These are phyloP conservation scores for Hemichromis elongatus DNA, from an alignment of 2,113 vertebrate species.

Conservation along the genomic window DNA sequence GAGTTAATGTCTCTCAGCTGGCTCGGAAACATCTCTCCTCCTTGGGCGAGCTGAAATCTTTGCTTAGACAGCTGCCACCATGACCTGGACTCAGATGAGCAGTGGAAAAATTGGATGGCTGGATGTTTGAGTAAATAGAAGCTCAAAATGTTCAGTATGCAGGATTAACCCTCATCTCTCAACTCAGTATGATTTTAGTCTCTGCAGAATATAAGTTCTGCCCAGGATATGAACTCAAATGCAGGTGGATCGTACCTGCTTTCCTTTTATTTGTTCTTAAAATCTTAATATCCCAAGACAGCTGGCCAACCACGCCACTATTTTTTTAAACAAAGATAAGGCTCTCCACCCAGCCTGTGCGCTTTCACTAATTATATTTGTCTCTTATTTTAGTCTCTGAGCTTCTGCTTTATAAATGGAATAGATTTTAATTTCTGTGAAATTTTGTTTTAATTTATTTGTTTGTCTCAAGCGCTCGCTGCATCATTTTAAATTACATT, in stretches of 20 bases:
- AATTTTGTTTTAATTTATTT: not conserved
- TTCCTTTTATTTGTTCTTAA: not conserved
- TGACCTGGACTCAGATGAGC: not conserved
- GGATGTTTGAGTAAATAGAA: not conserved
- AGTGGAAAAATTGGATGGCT: not conserved
- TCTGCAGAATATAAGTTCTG: not conserved
- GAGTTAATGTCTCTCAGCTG: not conserved
- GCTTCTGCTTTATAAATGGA: not conserved
- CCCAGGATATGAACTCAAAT: not conserved
- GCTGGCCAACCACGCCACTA: not conserved
- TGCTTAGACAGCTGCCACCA: not conserved
- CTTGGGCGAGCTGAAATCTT: not conserved
- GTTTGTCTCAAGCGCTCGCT: not conserved
- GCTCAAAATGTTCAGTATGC: not conserved
- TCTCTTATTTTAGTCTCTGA: not conserved
- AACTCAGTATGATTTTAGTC: not conserved
- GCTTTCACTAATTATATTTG: not conserved
- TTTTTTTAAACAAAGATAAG: not conserved
- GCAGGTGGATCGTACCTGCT: not conserved
- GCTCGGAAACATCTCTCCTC: not conserved
- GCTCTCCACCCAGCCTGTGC: not conserved
- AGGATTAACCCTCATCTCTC: not conserved
- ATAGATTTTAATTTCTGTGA: not conserved
- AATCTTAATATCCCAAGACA: not conserved
- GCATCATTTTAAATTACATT: not conserved